Base-by-base conservation (phyloP, 2,888 invertebrate species). In the Bruchidius siliquastri region DNA sequence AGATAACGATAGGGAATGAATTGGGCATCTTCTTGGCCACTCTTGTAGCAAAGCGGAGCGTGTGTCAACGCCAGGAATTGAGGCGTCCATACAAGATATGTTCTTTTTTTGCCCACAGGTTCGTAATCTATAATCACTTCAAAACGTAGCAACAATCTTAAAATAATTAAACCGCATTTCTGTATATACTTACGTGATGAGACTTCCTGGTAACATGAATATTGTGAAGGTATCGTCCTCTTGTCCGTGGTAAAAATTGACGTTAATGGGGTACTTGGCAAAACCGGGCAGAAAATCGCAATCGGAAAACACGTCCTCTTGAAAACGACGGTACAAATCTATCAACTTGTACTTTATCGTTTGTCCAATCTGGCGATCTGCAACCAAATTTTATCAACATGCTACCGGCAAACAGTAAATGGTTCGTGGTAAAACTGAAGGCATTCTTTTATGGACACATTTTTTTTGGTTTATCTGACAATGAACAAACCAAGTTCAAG, bases 191-290 rank as follows among this genome's bases (percentile, higher is more conserved):
- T 86, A 95, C 94, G 94, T 92, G 79, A 96, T 88, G 78, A 96
- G 90, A 71, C 95, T 91, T 3, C 94, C 94, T 0, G 96, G 96
- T 0, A 94, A 93, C 90, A 96, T 93, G 84, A 94, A 97, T 75
- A 91, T 90, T 3, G 92, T 91, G 83, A 93, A 94, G 77, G 91
- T 92, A 0, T 93, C 90, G 73, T 93, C 89, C 22, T 72, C 72
- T 73, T 87, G 86, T 0, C 95, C 95, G 82, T 90, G 94, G 69
- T 95, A 87, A 0, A 94, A 93, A n/a, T 91, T 88, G 18, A 78
- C 21, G 8, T 76, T 76, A 10, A 94, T 87, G 0, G 94, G 94
- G 71, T 91, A 84, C 13, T 87, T 85, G 0, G 88, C 90, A n/a
- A 91, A 80, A 74, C 88, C 88, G 4, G 88, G 84, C n/a, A 90